A percentile compares a stretch with the other conserved stretches of the same genome.
Evolutionary conservation across 1,140 invertebrate genomes (phyloP).

Genomic region (Lethocerus indicus): DNA sequence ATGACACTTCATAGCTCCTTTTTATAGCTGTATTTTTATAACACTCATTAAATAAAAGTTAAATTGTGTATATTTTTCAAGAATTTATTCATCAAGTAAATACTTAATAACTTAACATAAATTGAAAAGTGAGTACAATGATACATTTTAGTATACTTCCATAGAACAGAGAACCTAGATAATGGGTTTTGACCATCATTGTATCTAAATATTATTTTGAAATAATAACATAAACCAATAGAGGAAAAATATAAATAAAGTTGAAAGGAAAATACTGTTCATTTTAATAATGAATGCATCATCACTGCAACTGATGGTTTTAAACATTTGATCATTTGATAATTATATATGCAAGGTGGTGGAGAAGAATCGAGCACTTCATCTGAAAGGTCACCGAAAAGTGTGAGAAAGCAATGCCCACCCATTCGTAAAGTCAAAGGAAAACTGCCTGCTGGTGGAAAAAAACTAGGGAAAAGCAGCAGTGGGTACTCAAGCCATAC

Average conservation of each 20-base stretch:
- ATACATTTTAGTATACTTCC: too few relatives aligned
- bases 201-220: not conserved
- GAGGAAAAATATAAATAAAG: not conserved
- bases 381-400: constrained; percentile 46
- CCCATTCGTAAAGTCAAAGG: constrained; percentile 42
- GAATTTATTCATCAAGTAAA: too few relatives aligned
- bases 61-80: too few relatives aligned
- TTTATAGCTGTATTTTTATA: too few relatives aligned
- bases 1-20: too few relatives aligned
- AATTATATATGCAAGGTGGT: constrained; percentile 20
- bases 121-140: too few relatives aligned
- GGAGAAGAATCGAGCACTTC: constrained; percentile 52
- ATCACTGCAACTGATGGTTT: not conserved
- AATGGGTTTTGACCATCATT: too few relatives aligned
- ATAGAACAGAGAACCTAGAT: too few relatives aligned
- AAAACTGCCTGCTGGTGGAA: constrained; percentile 31
- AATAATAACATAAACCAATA: not conserved
- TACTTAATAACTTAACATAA: too few relatives aligned
- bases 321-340: not conserved
- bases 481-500: constrained; percentile 61
- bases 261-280: not conserved
- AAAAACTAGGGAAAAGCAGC: constrained; percentile 48
- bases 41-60: too few relatives aligned
- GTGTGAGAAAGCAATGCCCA: constrained; percentile 38
- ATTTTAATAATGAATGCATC: not conserved